Base-by-base conservation (phyloP, 2,797 vertebrate genomes). In the Chrysocyon brachyurus region DNA sequence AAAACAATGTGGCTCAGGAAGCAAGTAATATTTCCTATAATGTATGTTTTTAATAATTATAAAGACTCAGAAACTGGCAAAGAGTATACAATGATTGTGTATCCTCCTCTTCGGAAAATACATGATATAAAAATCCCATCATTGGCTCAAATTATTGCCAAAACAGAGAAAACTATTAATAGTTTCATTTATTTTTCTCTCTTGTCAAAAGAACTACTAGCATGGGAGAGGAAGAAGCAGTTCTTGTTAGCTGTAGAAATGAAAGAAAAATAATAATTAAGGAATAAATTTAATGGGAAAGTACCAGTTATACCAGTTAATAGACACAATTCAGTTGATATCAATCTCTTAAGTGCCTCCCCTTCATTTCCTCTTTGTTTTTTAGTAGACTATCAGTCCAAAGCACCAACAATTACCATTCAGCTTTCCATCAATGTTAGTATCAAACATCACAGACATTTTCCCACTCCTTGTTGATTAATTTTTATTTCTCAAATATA, bases 1-100 rank as follows among this genome's bases (percentile, higher is more conserved):
- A 83, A 88, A 82, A 36, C 26, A 78, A 84, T 79, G 73, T 17
- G 49, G n/a, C 22, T 95, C 36, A 83, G 82, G 33, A 97, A 75
- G 59, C 82, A 89, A 93, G 63, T 61, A 61, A 79, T 57, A 40
- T 40, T 64, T 72, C 36, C 78, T 91, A 14, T 5, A 31, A 73
- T 31, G n/a, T 86, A 31, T n/a, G 26, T 16, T 91, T 94, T 93
- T 81, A 84, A 75, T 81, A 56, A 84, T 22, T 61, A 17, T 63
- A 68, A 57, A 46, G 40, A 86, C 66, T 93, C 86, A 85, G 49
- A 90, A 63, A 82, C 31, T 81, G 78, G n/a, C 21, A 54, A 77
- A 68, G 61, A 63, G 56, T 40, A 59, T 19, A 49, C 17, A 59
- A 46, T 66, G 82, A 91, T 5, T 92, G 61, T 66, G 14, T 9